These are phyloP conservation scores for Cryptocephalus primarius DNA, from an alignment of 2,888 invertebrate genomes.

Conservation along the genomic window DNA sequence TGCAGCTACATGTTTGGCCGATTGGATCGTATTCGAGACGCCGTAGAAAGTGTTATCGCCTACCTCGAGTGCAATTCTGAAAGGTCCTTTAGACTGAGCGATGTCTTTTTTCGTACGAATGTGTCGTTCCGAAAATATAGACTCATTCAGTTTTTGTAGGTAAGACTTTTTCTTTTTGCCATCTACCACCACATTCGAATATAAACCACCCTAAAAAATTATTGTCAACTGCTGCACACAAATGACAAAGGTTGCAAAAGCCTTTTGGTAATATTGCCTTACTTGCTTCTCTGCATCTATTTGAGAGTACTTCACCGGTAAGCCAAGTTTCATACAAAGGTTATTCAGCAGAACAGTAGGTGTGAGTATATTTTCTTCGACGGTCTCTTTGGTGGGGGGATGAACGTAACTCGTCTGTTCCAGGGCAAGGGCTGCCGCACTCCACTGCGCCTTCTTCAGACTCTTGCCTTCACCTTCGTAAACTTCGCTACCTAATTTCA, in stretches of 20 bases:
- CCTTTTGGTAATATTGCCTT: too few species aligned
- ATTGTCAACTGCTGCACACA: too few species aligned
- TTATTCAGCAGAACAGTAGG: not conserved
- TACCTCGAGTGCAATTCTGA: slow-evolving; percentile 24
- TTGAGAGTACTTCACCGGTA: not conserved
- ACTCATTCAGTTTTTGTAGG: slow-evolving; percentile 23
- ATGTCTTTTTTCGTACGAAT: slow-evolving; percentile 17
- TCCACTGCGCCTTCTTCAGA: not conserved
- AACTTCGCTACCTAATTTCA: not conserved
- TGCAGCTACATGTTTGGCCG: slow-evolving; percentile 31
- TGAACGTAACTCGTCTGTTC: not conserved
- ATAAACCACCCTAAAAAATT: not conserved
- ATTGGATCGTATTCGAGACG: slow-evolving; percentile 25
- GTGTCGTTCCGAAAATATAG: slow-evolving; percentile 17
- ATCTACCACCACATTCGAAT: not conserved
- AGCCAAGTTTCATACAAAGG: not conserved
- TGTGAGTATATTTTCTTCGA: not conserved
- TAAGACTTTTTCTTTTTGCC: slow-evolving; percentile 19
- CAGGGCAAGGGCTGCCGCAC: not conserved
- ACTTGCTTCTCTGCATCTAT: not conserved
- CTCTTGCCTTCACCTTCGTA: not conserved
- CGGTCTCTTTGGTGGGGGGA: not conserved
- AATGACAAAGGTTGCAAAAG: too few species aligned
- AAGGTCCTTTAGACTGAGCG: slow-evolving; percentile 22
- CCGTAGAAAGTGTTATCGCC: slow-evolving; percentile 24